These are phyloP conservation scores for Apodemia mormo DNA, from an alignment of 2,888 invertebrate genomes.

Conservation along the genomic window DNA sequence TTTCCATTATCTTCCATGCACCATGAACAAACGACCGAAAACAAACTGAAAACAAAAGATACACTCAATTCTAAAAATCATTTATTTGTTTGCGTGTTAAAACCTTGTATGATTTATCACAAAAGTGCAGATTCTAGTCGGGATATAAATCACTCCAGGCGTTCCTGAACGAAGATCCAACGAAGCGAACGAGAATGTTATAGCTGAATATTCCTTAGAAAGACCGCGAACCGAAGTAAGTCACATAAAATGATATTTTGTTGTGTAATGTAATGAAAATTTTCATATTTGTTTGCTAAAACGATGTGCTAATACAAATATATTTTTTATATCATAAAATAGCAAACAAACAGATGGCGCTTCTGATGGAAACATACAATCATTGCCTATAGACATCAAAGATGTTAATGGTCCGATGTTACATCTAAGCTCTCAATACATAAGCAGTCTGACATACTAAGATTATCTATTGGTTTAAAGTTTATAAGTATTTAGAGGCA, in stretches of 20 bases:
- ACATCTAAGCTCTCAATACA: too few species aligned
- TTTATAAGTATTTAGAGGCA: too few species aligned
- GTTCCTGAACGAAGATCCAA: background rate
- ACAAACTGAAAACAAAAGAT: conserved; percentile 8
- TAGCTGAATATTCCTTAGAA: background rate
- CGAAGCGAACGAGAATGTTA: conserved; percentile 2
- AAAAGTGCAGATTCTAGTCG: conserved; percentile 11
- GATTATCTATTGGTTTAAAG: too few species aligned
- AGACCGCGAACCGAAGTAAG: background rate
- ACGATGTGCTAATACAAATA: too few species aligned
- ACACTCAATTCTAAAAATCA: conserved; percentile 9
- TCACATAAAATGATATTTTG: conserved; percentile 1
- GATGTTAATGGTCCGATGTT: too few species aligned
- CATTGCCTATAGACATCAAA: too few species aligned
- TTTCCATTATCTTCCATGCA: too few species aligned
- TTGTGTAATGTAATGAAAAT: background rate
- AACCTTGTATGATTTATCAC: conserved; percentile 9
- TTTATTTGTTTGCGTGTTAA: conserved; percentile 18
- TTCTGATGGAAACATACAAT: too few species aligned
- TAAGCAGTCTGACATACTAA: too few species aligned
- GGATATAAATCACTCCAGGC: conserved; percentile 11
- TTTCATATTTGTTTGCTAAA: too few species aligned
- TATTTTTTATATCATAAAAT: too few species aligned
- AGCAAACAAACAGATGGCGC: too few species aligned
- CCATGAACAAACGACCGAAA: background rate